A percentile compares a stretch with the other conserved stretches of the same genome.
Conservation (phyloP, 2,113 vertebrate species). For the Oryzias curvinotus region DNA sequence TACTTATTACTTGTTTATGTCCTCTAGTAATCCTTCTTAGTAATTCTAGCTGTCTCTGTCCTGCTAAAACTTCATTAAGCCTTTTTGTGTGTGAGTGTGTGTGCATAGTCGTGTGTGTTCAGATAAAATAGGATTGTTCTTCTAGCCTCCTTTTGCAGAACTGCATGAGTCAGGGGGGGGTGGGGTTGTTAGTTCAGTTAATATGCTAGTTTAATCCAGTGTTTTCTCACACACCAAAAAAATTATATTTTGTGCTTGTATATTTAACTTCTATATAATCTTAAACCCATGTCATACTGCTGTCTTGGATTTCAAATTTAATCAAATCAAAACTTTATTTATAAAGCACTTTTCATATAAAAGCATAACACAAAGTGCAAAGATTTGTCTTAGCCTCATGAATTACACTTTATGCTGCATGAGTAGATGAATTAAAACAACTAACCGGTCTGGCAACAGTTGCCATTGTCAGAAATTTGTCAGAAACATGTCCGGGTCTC, state of each 20-base stretch:
- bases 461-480: not conserved
- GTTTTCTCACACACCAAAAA: slow-evolving; percentile 15
- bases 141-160: slow-evolving; percentile 61
- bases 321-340: too few relatives aligned
- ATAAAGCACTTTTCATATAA: too few relatives aligned
- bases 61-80: slow-evolving; percentile 10
- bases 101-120: slow-evolving; percentile 1
- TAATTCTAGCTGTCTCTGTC: slow-evolving; percentile 7
- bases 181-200: slow-evolving; percentile 45
- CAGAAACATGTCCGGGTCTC: not conserved
- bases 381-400: too few relatives aligned
- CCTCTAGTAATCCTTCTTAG: slow-evolving; percentile 10
- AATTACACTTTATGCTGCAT: too few relatives aligned
- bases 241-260: not conserved
- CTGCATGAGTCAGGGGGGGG: slow-evolving; percentile 39
- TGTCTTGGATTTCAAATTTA: not conserved
- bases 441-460: not conserved
- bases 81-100: slow-evolving; percentile 4
- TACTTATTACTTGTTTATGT: slow-evolving; percentile 6
- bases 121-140: slow-evolving; percentile 54
- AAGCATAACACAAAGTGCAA: too few relatives aligned
- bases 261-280: not conserved
- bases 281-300: not conserved
- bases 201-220: slow-evolving; percentile 49
- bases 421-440: too few relatives aligned